Conservation (phyloP, 2,888 invertebrate species). For the Microctonus hyperodae region DNA sequence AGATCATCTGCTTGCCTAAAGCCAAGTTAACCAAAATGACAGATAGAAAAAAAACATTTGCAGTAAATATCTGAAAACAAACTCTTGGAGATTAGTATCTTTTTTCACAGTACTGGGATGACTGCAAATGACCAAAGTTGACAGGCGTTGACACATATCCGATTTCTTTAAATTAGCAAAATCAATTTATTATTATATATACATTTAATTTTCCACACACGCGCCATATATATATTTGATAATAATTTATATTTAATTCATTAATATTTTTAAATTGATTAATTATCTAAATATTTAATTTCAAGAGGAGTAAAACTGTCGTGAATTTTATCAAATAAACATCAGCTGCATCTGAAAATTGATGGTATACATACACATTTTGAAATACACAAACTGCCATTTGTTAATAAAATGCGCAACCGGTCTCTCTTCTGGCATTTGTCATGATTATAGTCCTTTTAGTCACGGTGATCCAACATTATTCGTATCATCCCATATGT, state of each 20-base stretch:
- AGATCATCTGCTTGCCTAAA: constrained; percentile 38
- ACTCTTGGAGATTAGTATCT: constrained; percentile 18
- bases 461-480: constrained; percentile 56
- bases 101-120: background rate
- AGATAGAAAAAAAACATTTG: constrained; percentile 36
- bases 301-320: background rate
- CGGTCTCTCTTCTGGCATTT: constrained; percentile 48
- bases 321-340: background rate
- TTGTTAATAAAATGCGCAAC: constrained; percentile 34
- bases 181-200: background rate
- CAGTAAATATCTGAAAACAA: constrained; percentile 26
- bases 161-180: background rate
- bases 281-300: background rate
- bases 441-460: constrained; percentile 61
- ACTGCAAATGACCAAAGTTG: constrained; percentile 7
- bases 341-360: constrained; percentile 4
- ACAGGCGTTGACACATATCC: constrained; percentile 10
- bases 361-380: constrained; percentile 12
- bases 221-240: too few species aligned
- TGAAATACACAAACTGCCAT: background rate
- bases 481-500: constrained; percentile 40
- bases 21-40: background rate
- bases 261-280: background rate
- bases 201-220: too few species aligned
- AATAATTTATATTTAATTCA: too few species aligned